Conservation (phyloP, 2,113 vertebrate genomes). For the Solea solea region DNA sequence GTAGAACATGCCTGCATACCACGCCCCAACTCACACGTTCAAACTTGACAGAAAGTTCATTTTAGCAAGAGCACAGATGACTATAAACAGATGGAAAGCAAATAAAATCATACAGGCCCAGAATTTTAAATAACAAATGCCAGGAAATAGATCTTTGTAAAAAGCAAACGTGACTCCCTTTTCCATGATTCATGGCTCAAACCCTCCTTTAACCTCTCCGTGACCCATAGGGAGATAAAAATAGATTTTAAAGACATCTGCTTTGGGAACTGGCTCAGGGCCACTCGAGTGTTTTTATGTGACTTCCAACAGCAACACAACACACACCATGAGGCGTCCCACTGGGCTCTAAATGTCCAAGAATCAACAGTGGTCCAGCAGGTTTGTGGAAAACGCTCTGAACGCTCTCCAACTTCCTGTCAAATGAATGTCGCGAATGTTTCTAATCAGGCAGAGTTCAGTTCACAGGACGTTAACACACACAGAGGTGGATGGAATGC, state of each 20-base stretch:
- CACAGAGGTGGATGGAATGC: not conserved
- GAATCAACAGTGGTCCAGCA: conserved; percentile 5
- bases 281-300: not conserved
- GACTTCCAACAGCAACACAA: conserved; percentile 12
- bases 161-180: not conserved
- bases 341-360: conserved; percentile 13
- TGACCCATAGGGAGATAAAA: conserved; percentile 17
- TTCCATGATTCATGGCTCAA: conserved; percentile 5
- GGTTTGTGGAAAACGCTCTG: not conserved
- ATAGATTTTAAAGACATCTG: conserved; percentile 20
- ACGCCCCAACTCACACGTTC: conserved; percentile 14
- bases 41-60: conserved; percentile 35
- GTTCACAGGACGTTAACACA: not conserved
- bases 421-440: conserved; percentile 1
- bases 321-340: not conserved
- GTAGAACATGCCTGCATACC: conserved; percentile 5
- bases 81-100: not conserved
- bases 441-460: conserved; percentile 8
- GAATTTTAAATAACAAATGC: conserved; percentile 2
- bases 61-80: conserved; percentile 25
- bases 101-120: not conserved
- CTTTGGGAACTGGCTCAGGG: not conserved
- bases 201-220: conserved; percentile 5
- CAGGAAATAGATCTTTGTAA: conserved; percentile 16
- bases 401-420: conserved; percentile 8